Percentiles rank a stretch among this genome's conserved stretches.
Conservation (phyloP, 2,797 vertebrate species). For the Cossypha dichroa region DNA sequence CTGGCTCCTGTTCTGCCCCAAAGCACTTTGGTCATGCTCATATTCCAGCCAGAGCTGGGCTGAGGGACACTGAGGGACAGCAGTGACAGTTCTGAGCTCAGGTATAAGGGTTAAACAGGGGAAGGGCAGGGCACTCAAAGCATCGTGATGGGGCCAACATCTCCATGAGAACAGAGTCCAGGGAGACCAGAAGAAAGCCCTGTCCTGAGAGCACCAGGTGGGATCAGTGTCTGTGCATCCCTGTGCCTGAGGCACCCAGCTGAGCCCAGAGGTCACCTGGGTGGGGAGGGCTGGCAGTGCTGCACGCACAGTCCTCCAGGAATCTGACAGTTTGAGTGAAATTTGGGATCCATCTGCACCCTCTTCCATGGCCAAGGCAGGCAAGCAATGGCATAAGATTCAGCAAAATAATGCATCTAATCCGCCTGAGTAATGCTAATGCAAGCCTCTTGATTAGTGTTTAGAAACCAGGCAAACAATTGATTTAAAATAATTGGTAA, state of each 20-base stretch:
- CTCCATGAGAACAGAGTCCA: neutral
- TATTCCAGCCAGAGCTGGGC: neutral
- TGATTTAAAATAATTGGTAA: slow-evolving; percentile 79
- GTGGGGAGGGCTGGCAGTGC: neutral
- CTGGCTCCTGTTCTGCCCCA: neutral
- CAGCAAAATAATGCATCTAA: slow-evolving; percentile 66
- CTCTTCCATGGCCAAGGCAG: slow-evolving; percentile 37
- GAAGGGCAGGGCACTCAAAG: neutral
- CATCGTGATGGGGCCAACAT: neutral
- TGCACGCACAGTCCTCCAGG: neutral
- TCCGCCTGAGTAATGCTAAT: slow-evolving; percentile 70
- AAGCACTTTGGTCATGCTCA: accelerated
- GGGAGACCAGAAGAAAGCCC: neutral
- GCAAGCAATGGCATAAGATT: slow-evolving; percentile 35
- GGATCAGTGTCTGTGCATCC: neutral
- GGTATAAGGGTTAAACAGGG: neutral
- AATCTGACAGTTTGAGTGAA: neutral
- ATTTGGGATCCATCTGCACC: slow-evolving; percentile 36
- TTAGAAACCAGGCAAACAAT: slow-evolving; percentile 76
- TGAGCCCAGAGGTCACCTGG: neutral
- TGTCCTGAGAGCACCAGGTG: neutral
- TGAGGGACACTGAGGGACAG: neutral
- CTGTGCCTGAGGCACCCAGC: neutral
- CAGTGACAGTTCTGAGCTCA: neutral
- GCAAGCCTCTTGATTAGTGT: slow-evolving; percentile 75